Evolutionary conservation across 2,113 vertebrate genomes (phyloP), one percentile per base, ranked within the genome.

Genomic region (Esox niger): DNA sequence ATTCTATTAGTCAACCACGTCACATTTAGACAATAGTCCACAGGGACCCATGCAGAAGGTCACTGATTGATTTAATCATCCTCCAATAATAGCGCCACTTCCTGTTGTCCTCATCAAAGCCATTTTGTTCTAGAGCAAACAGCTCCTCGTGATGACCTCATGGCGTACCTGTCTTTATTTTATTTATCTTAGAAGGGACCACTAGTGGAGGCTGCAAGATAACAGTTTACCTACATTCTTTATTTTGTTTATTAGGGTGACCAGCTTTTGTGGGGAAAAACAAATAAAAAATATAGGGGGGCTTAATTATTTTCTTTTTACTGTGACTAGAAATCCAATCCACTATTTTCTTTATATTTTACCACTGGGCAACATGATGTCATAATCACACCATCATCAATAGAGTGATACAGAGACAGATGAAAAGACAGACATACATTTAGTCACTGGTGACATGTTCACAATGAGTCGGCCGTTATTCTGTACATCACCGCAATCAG

Each of bases 361-460:
- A n/a, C n/a, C n/a, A n/a, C n/a, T n/a, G n/a, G n/a, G n/a, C n/a
- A n/a, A n/a, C 47, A 52, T 52, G 26, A 60, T 29, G 43, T 26
- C n/a, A 1, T 49, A n/a, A 23, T 57, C 11, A 5, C 35, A 49
- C 49, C 26, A 62, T 27, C 3, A 56, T 56, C 21, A 56, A 27
- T 54, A 54, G 49, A 21, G 6, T 54, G 31, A 17, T 52, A 69
- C 21, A 78, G 33, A 66, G 31, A 64, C 20, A 56, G 20, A 9
- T 3, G 23, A 68, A 60, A 2, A 66, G 9, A 38, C 25, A 15
- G 13, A 20, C 52, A 20, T 4, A 33, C 5, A 21, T 21, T 23
- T 21, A n/a, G n/a, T n/a, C 47, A 49, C 13, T 49, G 47, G 8
- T 52, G 5, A 23, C 47, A 52, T 52, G n/a, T 43, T 43, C 47